Evolutionary conservation across 2,797 vertebrate genomes (phyloP).

Genomic region (Molossus alvarezi): DNA sequence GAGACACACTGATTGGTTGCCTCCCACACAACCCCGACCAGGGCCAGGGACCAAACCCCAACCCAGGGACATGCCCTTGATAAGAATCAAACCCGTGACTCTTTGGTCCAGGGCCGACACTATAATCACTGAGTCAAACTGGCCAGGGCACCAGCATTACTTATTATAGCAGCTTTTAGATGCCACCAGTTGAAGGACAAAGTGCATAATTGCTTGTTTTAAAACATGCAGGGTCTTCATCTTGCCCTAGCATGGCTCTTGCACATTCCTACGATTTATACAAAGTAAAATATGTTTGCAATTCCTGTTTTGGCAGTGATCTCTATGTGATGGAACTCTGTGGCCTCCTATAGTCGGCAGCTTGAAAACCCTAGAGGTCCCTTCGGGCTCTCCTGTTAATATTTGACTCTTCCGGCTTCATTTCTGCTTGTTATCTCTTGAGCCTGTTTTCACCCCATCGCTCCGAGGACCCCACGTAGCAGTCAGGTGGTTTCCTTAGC

Average conservation of each 20-base stretch:
- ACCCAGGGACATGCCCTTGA: no score
- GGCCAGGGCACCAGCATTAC: not conserved
- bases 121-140: no score
- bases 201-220: no score
- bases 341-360: not conserved
- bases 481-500: not conserved
- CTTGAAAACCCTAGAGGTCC: not conserved
- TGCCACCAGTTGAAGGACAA: not conserved
- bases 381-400: not conserved
- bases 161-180: rapidly evolving
- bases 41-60: no score
- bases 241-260: no score
- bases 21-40: no score
- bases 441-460: not conserved
- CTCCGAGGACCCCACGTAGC: not conserved
- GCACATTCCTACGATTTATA: not conserved
- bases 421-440: not conserved
- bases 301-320: not conserved
- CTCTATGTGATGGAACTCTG: rapidly evolving
- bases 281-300: not conserved
- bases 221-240: not conserved
- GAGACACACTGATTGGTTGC: no score
- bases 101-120: no score
- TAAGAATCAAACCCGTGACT: no score
- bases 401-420: not conserved